These are phyloP conservation scores for Nysson spinosus DNA, from an alignment of 2,888 invertebrate genomes.

Conservation along the genomic window DNA sequence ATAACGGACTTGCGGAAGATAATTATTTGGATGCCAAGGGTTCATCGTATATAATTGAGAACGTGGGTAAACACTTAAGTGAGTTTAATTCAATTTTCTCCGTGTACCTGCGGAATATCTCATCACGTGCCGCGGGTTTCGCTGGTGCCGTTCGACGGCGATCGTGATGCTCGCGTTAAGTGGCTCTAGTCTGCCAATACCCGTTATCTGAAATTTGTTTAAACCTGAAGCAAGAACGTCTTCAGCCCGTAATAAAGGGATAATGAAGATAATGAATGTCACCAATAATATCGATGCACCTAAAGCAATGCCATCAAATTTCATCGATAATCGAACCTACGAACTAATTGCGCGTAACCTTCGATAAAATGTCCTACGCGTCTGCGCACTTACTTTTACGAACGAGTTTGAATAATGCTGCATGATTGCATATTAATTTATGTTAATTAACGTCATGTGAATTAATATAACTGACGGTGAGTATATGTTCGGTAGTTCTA, in stretches of 20 bases:
- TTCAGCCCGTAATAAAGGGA: neutral
- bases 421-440: neutral
- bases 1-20: slow-evolving; percentile 70
- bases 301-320: neutral
- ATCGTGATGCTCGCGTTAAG: slow-evolving; percentile 52
- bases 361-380: no score
- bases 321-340: no score
- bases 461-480: no score
- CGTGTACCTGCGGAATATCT: slow-evolving; percentile 51
- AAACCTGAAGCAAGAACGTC: neutral
- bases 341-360: no score
- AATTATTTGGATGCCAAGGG: slow-evolving; percentile 73
- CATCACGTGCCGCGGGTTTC: slow-evolving; percentile 48
- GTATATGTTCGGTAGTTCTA: no score
- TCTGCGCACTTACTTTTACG: no score
- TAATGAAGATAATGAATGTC: slow-evolving; percentile 3
- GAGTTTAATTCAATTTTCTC: slow-evolving; percentile 73
- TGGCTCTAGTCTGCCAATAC: slow-evolving; percentile 18
- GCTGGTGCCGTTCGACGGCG: slow-evolving; percentile 44
- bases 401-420: neutral
- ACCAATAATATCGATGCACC: neutral
- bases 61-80: slow-evolving; percentile 74
- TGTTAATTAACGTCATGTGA: neutral
- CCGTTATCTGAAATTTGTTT: slow-evolving; percentile 44
- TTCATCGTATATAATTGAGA: slow-evolving; percentile 74